Conservation (phyloP, 1,140 invertebrate genomes). For the Neodiprion pinetum region DNA sequence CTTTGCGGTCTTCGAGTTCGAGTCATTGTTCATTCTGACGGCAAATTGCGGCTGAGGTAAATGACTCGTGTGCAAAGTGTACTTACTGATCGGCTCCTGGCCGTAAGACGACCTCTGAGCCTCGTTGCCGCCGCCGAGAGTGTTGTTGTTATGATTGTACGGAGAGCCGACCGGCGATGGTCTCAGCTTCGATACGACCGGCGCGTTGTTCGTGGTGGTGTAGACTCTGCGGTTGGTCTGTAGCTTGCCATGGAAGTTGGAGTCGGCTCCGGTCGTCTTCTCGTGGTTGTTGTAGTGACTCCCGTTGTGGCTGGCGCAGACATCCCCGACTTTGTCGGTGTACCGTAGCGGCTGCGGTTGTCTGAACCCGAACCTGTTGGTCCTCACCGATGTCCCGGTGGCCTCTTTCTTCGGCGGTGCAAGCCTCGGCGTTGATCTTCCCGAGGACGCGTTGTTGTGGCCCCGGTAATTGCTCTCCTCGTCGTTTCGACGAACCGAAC, state of each 20-base stretch:
- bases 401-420: constrained; percentile 64
- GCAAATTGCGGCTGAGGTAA: constrained; percentile 76
- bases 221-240: constrained; percentile 22
- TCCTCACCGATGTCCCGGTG: constrained; percentile 50
- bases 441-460: constrained; percentile 51
- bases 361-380: constrained; percentile 64
- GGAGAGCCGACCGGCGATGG: constrained; percentile 36
- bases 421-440: constrained; percentile 59
- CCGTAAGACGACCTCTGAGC: constrained; percentile 38
- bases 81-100: constrained; percentile 62
- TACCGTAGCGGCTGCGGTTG: constrained; percentile 50
- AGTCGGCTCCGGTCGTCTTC: constrained; percentile 29
- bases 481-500: constrained; percentile 34
- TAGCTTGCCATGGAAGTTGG: constrained; percentile 16
- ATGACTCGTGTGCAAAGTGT: constrained; percentile 76
- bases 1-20: constrained; percentile 72
- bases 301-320: constrained; percentile 47
- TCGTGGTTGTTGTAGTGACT: constrained; percentile 48
- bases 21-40: constrained; percentile 66
- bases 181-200: constrained; percentile 34
- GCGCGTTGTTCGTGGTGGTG: constrained; percentile 19
- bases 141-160: constrained; percentile 16
- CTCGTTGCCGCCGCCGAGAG: not conserved
- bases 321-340: constrained; percentile 60
- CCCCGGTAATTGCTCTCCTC: constrained; percentile 38